Evolutionary conservation across 1,140 invertebrate species (phyloP), one percentile per base, ranked within the genome.

Genomic region (Papilio machaon): DNA sequence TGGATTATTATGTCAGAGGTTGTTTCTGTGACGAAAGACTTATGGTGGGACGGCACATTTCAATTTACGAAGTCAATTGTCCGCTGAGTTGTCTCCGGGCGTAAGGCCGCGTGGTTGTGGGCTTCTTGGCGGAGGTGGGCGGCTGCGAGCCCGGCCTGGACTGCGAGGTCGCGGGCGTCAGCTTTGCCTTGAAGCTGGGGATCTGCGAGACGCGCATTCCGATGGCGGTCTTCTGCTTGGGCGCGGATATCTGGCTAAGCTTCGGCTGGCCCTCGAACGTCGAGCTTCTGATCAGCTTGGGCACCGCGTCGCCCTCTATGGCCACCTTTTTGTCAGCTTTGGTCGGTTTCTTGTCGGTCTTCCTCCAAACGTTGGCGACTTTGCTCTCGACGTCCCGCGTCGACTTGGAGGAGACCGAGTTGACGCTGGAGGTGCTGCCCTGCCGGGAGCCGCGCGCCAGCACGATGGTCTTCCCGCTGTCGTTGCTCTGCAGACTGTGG

Each of bases 301-400:
- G 92, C 2, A 30, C 23, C 23, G 91, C 85, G 38, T 93, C 91
- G 54, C 88, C 91, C 8, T 91, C 90, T 78, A 97, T 96, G 96
- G 96, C 97, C 2, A 97, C 96, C 82, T 96, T 95, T 13, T 95
- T 96, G 82, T 97, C 96, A 64, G 95, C 95, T 79, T 95, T 96
- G 2, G 85, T 91, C 52, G 95, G 95, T 81, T 96, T 95, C 78
- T 95, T 96, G 87, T 98, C 97, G 2, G 97, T 97, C 86, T 96
- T 97, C 85, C 98, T 98, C 98, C 98, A 98, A 15, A 99, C 95
- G 87, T 96, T 97, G 1, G 98, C 97, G 60, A 99, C 98, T 90
- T 98, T 98, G 91, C 98, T 98, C 2, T 97, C 96, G 1, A 97
- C 96, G 82, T 97, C 97, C 87, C 97, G 97, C 15, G 96, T 95